These are phyloP conservation scores for Ceyx erithaca DNA, from an alignment of 2,797 vertebrate species.

Conservation along the genomic window DNA sequence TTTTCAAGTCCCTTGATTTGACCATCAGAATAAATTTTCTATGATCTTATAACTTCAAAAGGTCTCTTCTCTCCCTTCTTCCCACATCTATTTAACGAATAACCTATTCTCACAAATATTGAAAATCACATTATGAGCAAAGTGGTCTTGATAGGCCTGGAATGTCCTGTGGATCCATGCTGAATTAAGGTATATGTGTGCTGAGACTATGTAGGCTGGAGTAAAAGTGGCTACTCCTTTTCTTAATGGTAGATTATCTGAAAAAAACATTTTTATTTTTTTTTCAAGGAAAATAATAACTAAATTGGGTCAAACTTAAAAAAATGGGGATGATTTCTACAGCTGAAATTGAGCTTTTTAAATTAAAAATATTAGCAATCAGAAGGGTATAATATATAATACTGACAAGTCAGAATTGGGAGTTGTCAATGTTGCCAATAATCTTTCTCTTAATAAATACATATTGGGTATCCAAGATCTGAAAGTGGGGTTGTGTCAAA, in stretches of 20 bases:
- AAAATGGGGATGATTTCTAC: background rate
- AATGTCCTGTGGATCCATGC: background rate
- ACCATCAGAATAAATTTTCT: conserved; percentile 55
- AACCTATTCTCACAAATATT: conserved; percentile 41
- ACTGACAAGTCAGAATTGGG: background rate
- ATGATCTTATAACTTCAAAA: conserved; percentile 51
- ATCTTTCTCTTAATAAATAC: background rate
- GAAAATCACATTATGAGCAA: conserved; percentile 30
- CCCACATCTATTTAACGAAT: conserved; percentile 42
- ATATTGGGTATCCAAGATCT: background rate
- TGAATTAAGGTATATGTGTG: background rate
- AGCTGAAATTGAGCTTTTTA: background rate
- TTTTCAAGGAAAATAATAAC: background rate
- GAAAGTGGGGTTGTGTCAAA: background rate
- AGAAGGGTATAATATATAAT: background rate
- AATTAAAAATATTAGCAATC: background rate
- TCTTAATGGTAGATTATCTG: background rate
- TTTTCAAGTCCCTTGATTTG: conserved; percentile 3
- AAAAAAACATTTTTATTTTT: background rate
- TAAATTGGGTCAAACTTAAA: background rate
- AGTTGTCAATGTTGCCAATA: background rate
- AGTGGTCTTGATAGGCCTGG: conserved; percentile 4
- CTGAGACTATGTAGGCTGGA: background rate
- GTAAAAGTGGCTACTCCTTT: background rate
- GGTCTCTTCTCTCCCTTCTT: background rate